Evolutionary conservation across 1,140 invertebrate species (phyloP).

Genomic region (Chrysopa pallens): DNA sequence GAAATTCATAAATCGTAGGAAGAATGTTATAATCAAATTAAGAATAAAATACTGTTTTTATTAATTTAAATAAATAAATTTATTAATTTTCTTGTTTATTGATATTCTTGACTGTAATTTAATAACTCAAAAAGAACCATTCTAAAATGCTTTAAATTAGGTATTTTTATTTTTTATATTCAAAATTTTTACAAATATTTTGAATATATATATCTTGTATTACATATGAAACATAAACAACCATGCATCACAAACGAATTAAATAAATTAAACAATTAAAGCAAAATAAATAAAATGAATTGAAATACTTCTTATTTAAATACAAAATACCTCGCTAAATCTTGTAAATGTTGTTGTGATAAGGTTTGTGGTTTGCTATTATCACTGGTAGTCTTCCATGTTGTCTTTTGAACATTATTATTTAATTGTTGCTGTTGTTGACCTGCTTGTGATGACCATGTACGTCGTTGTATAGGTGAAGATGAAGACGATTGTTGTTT

Average conservation of each 20-base stretch:
- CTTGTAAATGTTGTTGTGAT: constrained; percentile 9
- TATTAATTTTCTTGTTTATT: no score
- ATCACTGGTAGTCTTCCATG: constrained; percentile 13
- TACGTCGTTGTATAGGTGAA: constrained; percentile 33
- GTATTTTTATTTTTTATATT: no score
- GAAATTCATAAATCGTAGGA: no score
- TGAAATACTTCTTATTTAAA: background rate
- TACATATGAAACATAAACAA: no score
- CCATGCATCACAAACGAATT: constrained; percentile 9
- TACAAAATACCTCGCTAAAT: constrained; percentile 7
- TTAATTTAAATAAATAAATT: no score
- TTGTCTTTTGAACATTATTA: constrained; percentile 23
- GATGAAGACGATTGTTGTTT: constrained; percentile 3
- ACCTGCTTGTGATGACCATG: constrained; percentile 50
- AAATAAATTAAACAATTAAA: constrained; percentile 5
- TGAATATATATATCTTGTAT: no score
- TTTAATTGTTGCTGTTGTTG: constrained; percentile 22
- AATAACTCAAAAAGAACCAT: constrained; percentile 14
- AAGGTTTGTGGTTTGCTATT: constrained; percentile 7
- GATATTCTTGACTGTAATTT: no score
- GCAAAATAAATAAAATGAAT: background rate
- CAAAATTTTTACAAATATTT: no score
- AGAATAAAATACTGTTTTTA: no score
- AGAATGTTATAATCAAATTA: no score
- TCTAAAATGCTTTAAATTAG: no score